phyloP scores from a whole-genome alignment of 2,113 vertebrate genomes.

The Vombatus ursinus region DNA sequence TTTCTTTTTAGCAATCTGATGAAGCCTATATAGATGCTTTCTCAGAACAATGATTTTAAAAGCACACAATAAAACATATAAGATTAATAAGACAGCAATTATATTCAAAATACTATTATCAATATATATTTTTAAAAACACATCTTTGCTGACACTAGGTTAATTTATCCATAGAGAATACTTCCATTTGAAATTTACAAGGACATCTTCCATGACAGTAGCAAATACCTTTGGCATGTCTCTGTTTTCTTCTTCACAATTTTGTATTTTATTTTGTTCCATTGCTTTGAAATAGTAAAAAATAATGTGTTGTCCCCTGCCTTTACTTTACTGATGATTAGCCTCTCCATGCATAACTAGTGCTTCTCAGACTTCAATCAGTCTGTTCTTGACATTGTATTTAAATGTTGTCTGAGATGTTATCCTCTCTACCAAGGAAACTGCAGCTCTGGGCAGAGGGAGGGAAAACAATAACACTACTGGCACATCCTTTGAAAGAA shows the following conservation, averaged over 20 bases:
- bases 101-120: neutral
- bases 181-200: neutral
- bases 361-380: neutral
- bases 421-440: neutral
- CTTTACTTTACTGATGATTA: neutral
- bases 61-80: neutral
- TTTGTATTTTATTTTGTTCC: neutral
- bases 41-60: too few species aligned
- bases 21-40: neutral
- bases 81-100: neutral
- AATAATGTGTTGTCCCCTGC: neutral
- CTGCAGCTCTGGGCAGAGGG: too few species aligned
- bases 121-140: neutral
- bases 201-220: neutral
- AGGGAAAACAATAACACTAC: too few species aligned
- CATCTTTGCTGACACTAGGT: neutral
- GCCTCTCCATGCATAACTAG: neutral
- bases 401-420: neutral
- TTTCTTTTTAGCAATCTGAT: neutral
- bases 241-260: neutral
- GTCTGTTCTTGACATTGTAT: neutral
- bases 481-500: too few species aligned
- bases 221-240: neutral
- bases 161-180: neutral
- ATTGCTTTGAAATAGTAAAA: neutral